Evolutionary conservation across 2,113 vertebrate species (phyloP), one percentile per base, ranked within the genome.

Genomic region (Alligator sinensis): DNA sequence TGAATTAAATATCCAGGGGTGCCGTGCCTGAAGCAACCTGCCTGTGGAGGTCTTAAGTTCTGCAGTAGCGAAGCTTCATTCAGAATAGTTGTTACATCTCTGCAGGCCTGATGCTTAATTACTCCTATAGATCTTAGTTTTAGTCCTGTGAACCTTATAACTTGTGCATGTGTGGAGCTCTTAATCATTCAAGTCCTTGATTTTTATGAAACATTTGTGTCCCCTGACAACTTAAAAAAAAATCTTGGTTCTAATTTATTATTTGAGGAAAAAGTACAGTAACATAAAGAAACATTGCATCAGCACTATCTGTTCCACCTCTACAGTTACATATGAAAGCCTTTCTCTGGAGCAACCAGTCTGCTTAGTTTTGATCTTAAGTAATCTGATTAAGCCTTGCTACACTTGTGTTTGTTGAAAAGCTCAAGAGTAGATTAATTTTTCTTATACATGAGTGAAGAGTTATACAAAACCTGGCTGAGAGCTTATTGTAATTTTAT

Each of bases 41-140:
- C 9, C 55, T 63, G 11, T 38, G 14, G 27, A 60, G 57, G 11
- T 75, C 21, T 34, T 83, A 81, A 86, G 1, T 5, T 91, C 24
- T 79, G 3, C 27, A 34, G 63, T 2, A 62, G 82, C 34, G 3
- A 58, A 6, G 2, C 16, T 28, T 82, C 16, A 63, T 7, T 77
- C 14, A 22, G 64, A 2, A 1, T 0, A 0, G 58, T 3, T 90
- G 80, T 11, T 74, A 70, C 30, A 74, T 30, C 12, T 2, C 76
- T 82, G 16, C 10, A 34, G 24, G 76, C 17, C 38, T 47, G 4
- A 3, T 62, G 7, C 16, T 55, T 11, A 15, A 21, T 58, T 91
- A 84, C 66, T 82, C 27, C 30, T 17, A 75, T 2, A 1, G 58
- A 34, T 18, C 5, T 66, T 28, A 24, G 11, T 15, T 12, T 84